Conservation (phyloP, 2,113 vertebrate species). For the Microcebus murinus region DNA sequence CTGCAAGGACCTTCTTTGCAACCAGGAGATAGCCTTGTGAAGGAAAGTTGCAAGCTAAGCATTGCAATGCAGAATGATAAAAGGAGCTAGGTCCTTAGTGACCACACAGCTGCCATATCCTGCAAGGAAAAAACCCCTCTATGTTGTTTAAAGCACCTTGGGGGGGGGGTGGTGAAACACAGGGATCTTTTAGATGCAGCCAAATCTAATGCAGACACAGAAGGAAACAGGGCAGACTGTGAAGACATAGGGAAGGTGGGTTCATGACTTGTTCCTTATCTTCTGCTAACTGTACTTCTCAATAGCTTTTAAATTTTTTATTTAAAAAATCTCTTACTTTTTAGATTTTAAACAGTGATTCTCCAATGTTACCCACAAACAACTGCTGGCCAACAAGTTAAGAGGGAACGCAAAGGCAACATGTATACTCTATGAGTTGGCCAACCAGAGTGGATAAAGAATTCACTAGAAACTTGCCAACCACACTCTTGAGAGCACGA, state of each 20-base stretch:
- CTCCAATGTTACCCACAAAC: constrained; percentile 15
- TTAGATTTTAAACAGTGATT: constrained; percentile 46
- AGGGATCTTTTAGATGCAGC: neutral
- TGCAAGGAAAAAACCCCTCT: neutral
- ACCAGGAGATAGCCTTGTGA: neutral
- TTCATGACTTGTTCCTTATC: neutral
- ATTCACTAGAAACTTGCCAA: neutral
- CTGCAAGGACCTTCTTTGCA: neutral
- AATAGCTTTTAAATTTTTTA: neutral
- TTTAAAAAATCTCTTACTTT: neutral
- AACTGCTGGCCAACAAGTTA: neutral
- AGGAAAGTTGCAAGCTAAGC: neutral
- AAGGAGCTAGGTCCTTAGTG: neutral
- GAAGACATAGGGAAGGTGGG: neutral
- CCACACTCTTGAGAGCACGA: neutral
- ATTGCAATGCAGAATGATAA: neutral
- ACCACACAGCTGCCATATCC: neutral
- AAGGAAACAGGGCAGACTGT: neutral
- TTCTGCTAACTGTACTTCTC: neutral
- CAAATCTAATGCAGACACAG: neutral
- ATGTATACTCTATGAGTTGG: neutral
- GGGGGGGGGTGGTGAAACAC: too few relatives aligned
- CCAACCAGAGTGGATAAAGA: neutral
- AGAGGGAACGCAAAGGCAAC: constrained; percentile 47
- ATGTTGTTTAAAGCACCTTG: neutral